Base-by-base conservation (phyloP, 2,888 invertebrate species). In the Synanthedon formicaeformis region DNA sequence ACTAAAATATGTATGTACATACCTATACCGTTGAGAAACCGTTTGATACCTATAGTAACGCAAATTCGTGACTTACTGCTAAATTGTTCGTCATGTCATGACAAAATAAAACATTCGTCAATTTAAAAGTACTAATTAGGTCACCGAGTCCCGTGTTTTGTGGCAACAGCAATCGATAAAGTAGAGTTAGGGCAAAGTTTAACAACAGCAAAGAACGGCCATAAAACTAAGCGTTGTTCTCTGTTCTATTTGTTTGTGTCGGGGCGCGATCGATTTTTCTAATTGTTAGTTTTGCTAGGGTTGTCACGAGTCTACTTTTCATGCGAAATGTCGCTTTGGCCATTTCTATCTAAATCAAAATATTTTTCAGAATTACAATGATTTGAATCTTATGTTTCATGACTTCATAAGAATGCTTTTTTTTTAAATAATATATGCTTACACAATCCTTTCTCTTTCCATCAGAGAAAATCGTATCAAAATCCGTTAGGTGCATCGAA, bases 121-220 rank as follows among this genome's bases (percentile, higher is more conserved):
- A 73, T 77, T 73, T 76, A 75, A 77, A 80, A 78, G 73, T 80
- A 74, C 66, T 77, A 84, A 83, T 83, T 79, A 72, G 84, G 83
- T 81, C 82, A 82, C 67, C 74, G 69, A 70, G 74, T 73, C 74
- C 70, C 73, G 71, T 73, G 75, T 66, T 67, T 56, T 58, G 60
- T 63, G 64, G 67, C 65, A 67, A 64, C 72, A 67, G 64, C 73
- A 79, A 78, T 81, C 81, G 71, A 67, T 75, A 62, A 59, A 58
- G 52, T 54, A 51, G 52, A 55, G 53, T 55, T 55, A 65, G 73
- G 67, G 67, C 69, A 65, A 74, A 75, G 66, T 77, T 78, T 69
- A 72, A 75, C 74, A 64, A 69, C 71, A 63, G 58, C 55, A 55
- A 71, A 65, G 66, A 68, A 61, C 69, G 63, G 71, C 77, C 73